phyloP scores from a whole-genome alignment of 2,113 vertebrate genomes.

The Calyptomena viridis region DNA sequence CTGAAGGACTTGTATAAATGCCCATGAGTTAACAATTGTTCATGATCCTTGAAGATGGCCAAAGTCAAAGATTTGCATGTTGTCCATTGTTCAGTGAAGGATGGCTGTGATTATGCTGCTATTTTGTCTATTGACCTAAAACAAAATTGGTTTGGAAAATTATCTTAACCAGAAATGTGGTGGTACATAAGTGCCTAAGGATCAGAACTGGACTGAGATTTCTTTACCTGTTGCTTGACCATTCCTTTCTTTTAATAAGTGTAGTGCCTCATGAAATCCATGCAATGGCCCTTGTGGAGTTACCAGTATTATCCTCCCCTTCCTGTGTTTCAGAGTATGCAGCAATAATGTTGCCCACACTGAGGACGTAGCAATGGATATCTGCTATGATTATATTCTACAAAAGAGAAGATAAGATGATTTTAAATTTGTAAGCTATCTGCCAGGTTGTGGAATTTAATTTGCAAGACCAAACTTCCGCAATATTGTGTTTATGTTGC shows the following conservation, averaged over 20 bases:
- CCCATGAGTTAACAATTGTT: background rate
- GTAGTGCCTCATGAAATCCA: background rate
- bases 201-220: background rate
- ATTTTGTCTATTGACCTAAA: background rate
- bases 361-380: conserved; percentile 5
- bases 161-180: background rate
- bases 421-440: conserved; percentile 72
- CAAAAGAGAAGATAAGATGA: conserved; percentile 58
- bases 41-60: background rate
- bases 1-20: background rate
- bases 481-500: conserved; percentile 77
- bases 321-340: background rate
- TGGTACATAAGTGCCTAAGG: background rate
- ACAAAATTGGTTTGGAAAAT: background rate
- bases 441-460: conserved; percentile 76
- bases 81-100: background rate
- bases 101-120: background rate
- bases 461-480: conserved; percentile 77
- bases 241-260: background rate
- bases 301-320: background rate
- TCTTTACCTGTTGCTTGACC: background rate
- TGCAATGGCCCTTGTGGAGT: background rate
- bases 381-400: conserved; percentile 15
- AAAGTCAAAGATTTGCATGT: background rate
- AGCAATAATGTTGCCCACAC: background rate